Evolutionary conservation across 2,888 invertebrate species (phyloP).

Genomic region (Blera fallax): DNA sequence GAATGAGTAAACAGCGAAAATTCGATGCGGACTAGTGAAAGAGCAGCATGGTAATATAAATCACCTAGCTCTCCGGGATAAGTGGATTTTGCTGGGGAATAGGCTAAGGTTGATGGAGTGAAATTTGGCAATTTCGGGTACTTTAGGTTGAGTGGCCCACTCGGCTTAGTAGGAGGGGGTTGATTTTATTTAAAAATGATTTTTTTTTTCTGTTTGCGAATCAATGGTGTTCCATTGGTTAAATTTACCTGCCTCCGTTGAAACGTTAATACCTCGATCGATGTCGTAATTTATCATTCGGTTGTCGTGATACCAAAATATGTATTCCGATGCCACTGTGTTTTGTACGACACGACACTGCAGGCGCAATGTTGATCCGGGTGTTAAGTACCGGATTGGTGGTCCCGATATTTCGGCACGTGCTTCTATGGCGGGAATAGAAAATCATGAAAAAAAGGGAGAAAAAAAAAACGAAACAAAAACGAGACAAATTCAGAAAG

Average conservation of each 20-base stretch:
- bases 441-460: not conserved
- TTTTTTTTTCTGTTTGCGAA: not conserved
- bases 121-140: not conserved
- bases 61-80: not conserved
- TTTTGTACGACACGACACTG: constrained; percentile 92
- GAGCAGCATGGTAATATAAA: constrained; percentile 20
- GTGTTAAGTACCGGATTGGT: constrained; percentile 92
- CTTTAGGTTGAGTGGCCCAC: not conserved
- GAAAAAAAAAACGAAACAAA: not conserved
- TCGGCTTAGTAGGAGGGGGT: not conserved
- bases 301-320: constrained; percentile 94
- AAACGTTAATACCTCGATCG: constrained; percentile 93
- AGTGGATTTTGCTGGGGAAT: not conserved
- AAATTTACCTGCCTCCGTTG: constrained; percentile 88
- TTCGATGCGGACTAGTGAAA: constrained; percentile 75
- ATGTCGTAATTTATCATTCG: constrained; percentile 96
- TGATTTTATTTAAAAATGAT: not conserved
- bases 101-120: not conserved
- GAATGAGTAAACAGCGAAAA: constrained; percentile 83
- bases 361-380: constrained; percentile 91
- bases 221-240: not conserved
- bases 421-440: constrained; percentile 85
- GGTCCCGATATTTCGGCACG: constrained; percentile 93
- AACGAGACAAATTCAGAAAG: constrained; percentile 53
- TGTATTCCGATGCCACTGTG: constrained; percentile 91